Evolutionary conservation across 2,888 invertebrate genomes (phyloP).

Genomic region (Agapetus fuscipes): DNA sequence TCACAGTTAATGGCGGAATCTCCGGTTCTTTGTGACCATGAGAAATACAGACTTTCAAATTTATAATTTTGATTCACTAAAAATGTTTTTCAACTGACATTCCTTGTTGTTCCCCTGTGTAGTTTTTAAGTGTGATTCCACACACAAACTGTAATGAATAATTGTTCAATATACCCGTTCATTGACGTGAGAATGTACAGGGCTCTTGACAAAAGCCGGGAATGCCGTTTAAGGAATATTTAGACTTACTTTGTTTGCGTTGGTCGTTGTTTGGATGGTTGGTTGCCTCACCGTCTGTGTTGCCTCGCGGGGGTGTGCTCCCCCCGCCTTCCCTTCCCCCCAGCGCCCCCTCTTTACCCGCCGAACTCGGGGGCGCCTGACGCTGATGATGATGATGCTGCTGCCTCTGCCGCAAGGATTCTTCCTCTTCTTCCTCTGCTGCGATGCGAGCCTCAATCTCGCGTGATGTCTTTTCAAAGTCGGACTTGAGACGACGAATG

Average conservation of each 20-base stretch:
- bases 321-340: slow-evolving; percentile 23
- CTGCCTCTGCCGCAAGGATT: slow-evolving; percentile 22
- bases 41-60: too few species aligned
- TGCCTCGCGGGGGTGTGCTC: slow-evolving; percentile 22
- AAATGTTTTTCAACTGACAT: too few species aligned
- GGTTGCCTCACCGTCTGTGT: slow-evolving; percentile 25
- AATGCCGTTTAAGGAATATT: too few species aligned
- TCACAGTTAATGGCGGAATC: too few species aligned
- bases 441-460: slow-evolving; percentile 57
- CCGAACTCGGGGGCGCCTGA: slow-evolving; percentile 18
- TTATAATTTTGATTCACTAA: too few species aligned
- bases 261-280: slow-evolving; percentile 19
- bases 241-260: slow-evolving; percentile 21
- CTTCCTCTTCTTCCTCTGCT: slow-evolving; percentile 23
- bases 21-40: too few species aligned
- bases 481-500: slow-evolving; percentile 52
- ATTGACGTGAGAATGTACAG: too few species aligned
- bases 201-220: too few species aligned
- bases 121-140: too few species aligned
- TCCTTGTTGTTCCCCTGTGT: too few species aligned
- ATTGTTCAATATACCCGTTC: too few species aligned
- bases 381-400: slow-evolving; percentile 27
- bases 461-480: slow-evolving; percentile 64
- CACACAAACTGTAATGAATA: too few species aligned
- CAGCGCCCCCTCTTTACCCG: background rate